These are phyloP conservation scores for Stomatorhinus walkeri DNA, from an alignment of 2,797 vertebrate genomes.

Conservation along the genomic window DNA sequence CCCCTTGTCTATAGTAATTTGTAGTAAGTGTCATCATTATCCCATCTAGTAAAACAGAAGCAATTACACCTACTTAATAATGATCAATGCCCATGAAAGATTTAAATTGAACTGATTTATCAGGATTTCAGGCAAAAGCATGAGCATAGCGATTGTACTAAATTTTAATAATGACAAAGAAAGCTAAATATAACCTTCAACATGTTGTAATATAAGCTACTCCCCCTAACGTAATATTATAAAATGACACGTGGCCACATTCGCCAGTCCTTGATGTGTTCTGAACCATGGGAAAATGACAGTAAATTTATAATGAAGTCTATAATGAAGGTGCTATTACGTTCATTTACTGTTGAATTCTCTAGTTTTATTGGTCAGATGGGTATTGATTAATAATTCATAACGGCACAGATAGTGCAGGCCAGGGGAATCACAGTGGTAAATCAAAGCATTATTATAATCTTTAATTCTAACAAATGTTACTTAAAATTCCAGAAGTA, in stretches of 20 bases:
- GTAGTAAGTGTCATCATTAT: background rate
- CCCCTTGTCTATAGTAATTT: background rate
- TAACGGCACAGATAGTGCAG: background rate
- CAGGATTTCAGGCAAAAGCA: background rate
- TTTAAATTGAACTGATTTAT: conserved; percentile 4
- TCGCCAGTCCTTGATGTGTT: background rate
- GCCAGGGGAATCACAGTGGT: background rate
- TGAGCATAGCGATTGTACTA: background rate
- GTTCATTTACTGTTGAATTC: background rate
- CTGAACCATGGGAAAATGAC: background rate
- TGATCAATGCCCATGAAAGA: background rate
- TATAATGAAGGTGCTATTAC: background rate
- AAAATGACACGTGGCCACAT: background rate
- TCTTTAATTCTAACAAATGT: conserved; percentile 1
- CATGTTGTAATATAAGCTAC: background rate
- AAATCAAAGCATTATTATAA: background rate
- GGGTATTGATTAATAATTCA: background rate
- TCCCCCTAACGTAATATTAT: background rate
- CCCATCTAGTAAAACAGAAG: conserved; percentile 10
- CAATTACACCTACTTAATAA: conserved; percentile 8
- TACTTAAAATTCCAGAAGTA: background rate
- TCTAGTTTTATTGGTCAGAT: background rate
- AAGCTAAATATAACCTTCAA: background rate
- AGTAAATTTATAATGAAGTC: background rate
- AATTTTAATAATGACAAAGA: background rate